These are phyloP conservation scores for Microcebus ravelobensis DNA, from an alignment of 2,113 vertebrate species.

Conservation along the genomic window DNA sequence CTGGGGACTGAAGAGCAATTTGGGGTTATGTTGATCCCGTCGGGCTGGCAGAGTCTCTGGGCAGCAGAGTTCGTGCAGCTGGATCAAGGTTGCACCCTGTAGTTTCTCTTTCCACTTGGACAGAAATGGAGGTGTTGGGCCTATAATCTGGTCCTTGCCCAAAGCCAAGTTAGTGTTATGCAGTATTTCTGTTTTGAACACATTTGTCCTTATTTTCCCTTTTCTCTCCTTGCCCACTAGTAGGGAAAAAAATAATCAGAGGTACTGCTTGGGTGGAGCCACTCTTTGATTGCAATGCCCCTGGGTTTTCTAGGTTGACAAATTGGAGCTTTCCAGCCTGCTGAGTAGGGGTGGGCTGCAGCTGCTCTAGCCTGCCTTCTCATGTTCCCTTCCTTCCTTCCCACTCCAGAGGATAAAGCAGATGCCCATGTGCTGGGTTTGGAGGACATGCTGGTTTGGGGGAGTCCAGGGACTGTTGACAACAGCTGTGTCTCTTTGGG, in stretches of 20 bases:
- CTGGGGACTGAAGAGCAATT: conserved; percentile 55
- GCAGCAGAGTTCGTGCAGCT: conserved; percentile 68
- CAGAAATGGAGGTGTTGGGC: conserved; percentile 67
- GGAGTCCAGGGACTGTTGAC: neutral
- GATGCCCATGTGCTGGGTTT: neutral
- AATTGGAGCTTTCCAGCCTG: conserved; percentile 40
- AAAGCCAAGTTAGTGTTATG: conserved; percentile 53
- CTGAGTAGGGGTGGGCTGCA: neutral
- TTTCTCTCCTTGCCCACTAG: conserved; percentile 50
- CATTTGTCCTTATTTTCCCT: conserved; percentile 76
- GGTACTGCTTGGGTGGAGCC: conserved; percentile 64
- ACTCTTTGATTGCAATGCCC: conserved; percentile 9
- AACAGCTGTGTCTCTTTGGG: neutral
- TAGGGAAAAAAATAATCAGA: conserved; percentile 60
- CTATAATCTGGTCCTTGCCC: conserved; percentile 68
- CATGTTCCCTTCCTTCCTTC: neutral
- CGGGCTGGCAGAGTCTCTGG: conserved; percentile 61
- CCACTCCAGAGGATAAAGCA: neutral
- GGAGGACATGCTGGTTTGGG: neutral
- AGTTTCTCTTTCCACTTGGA: conserved; percentile 74
- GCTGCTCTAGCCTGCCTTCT: neutral
- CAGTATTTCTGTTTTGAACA: conserved; percentile 70
- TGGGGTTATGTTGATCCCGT: conserved; percentile 57
- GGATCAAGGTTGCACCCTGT: conserved; percentile 69
- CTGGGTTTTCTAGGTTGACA: conserved; percentile 70